Evolutionary conservation across 92 coral and sea anemone species (phyloP).

Genomic region (Phenganax subtilis): DNA sequence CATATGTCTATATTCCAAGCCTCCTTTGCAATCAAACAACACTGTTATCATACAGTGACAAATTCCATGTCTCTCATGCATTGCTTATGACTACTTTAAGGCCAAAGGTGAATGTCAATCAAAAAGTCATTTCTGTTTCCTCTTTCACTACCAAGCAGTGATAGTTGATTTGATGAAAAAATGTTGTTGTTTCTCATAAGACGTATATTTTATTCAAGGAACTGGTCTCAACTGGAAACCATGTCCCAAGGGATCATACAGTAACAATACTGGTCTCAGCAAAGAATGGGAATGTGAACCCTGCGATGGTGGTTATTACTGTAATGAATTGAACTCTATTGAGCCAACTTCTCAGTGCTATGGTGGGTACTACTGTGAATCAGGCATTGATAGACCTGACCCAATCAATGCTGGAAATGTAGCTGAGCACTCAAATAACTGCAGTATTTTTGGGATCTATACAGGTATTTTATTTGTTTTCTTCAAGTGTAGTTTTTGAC

Average conservation of each 20-base stretch:
- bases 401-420: conserved; percentile 64
- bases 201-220: conserved; percentile 12
- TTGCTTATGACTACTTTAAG: no score
- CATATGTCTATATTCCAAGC: no score
- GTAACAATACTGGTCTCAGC: conserved; percentile 59
- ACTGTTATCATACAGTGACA: no score
- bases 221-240: conserved; percentile 93
- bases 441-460: conserved; percentile 58
- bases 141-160: no score
- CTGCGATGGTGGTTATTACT: conserved; percentile 79
- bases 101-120: no score
- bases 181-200: no score
- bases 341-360: conserved; percentile 60
- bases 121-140: no score
- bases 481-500: not conserved
- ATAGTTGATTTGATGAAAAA: no score
- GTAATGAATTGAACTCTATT: conserved; percentile 63
- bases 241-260: conserved; percentile 87
- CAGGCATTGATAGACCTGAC: conserved; percentile 79
- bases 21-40: no score
- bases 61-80: no score
- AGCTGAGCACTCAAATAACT: conserved; percentile 74
- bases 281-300: conserved; percentile 74
- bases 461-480: conserved; percentile 53
- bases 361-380: conserved; percentile 80